These are phyloP conservation scores for Sylvilagus floridanus DNA, from an alignment of 2,797 vertebrate species.

Conservation along the genomic window DNA sequence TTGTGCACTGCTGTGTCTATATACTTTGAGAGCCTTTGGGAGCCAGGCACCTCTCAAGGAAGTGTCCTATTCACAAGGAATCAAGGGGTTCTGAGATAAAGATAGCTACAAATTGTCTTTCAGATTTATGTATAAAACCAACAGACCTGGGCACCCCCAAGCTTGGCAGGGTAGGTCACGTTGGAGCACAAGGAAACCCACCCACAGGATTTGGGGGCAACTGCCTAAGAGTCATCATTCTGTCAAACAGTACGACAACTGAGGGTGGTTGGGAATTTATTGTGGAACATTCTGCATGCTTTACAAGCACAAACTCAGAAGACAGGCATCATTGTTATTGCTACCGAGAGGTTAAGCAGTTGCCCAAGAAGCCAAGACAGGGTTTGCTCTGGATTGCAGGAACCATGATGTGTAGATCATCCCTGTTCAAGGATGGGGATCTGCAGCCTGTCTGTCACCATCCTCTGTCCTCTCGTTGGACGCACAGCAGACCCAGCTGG, in stretches of 20 bases:
- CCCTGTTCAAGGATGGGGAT: neutral
- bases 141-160: too few relatives aligned
- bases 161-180: neutral
- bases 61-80: neutral
- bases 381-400: too few relatives aligned
- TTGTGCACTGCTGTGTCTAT: rapidly evolving
- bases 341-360: neutral
- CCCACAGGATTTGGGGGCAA: neutral
- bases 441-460: rapidly evolving
- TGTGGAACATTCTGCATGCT: neutral
- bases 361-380: neutral
- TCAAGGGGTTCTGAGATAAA: neutral
- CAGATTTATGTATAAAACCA: neutral
- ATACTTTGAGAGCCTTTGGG: neutral
- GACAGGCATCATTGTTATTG: neutral
- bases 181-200: too few relatives aligned
- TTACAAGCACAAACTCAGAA: neutral
- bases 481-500: neutral
- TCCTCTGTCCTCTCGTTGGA: neutral
- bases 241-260: neutral
- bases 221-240: neutral
- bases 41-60: neutral
- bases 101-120: neutral
- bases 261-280: neutral
- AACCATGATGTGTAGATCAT: too few relatives aligned